phyloP scores from a whole-genome alignment of 2,888 invertebrate genomes.

The Lasioglossum leucozonium region DNA sequence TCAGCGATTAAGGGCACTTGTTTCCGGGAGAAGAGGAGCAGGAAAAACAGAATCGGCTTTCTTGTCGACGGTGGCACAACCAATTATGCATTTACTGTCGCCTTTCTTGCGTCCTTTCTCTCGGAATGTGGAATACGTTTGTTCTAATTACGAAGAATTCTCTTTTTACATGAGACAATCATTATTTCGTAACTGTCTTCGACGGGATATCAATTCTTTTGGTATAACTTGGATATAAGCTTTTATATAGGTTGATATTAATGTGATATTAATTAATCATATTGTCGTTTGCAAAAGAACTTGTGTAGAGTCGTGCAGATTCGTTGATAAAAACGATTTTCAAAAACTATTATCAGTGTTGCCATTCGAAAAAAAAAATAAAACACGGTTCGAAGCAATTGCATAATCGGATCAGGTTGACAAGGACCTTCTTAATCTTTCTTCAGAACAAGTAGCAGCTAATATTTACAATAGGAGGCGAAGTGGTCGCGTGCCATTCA shows the following conservation, averaged over 20 bases:
- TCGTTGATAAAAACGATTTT: background rate
- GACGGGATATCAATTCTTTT: too few relatives aligned
- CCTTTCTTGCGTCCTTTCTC: background rate
- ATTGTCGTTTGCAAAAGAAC: too few relatives aligned
- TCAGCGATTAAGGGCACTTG: slow-evolving; percentile 28
- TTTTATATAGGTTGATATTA: too few relatives aligned
- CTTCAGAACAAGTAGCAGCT: slow-evolving; percentile 60
- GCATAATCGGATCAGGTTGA: slow-evolving; percentile 51
- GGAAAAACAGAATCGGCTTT: slow-evolving; percentile 14
- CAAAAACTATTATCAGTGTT: too few relatives aligned
- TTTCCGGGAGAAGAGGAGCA: background rate
- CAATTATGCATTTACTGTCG: slow-evolving; percentile 18
- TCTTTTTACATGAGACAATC: background rate
- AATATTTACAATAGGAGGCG: slow-evolving; percentile 76
- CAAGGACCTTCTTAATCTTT: slow-evolving; percentile 55
- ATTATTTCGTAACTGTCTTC: background rate
- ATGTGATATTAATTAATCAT: too few relatives aligned
- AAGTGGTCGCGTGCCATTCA: slow-evolving; percentile 76
- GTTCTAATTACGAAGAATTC: background rate
- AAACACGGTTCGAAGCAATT: slow-evolving; percentile 43
- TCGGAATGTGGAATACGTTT: background rate
- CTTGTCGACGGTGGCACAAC: background rate
- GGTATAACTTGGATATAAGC: too few relatives aligned
- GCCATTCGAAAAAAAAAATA: background rate
- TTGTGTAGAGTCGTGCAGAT: background rate